phyloP scores from a whole-genome alignment of 2,888 invertebrate genomes.

The Strigamia crassipes region DNA sequence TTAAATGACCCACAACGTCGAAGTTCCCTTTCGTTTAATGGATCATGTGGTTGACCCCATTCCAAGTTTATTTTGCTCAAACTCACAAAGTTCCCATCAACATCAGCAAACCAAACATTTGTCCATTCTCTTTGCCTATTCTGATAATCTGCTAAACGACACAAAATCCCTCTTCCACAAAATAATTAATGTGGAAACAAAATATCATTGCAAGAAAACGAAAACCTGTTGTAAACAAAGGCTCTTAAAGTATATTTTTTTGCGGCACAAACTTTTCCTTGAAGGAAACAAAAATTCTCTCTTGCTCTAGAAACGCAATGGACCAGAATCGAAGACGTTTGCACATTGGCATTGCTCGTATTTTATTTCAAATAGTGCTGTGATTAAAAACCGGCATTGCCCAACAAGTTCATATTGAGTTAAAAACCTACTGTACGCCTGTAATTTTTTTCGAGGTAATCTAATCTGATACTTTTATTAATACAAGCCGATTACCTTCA shows the following conservation, averaged over 20 bases:
- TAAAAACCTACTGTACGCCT: background rate
- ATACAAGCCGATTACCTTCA: conserved; percentile 17
- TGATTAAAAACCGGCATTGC: background rate
- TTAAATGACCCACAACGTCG: conserved; percentile 33
- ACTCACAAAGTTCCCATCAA: background rate
- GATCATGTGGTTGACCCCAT: conserved; percentile 37
- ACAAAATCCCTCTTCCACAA: too few species aligned
- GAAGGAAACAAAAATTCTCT: background rate
- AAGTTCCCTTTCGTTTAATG: conserved; percentile 35
- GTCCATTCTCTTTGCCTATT: too few species aligned
- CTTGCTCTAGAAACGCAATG: background rate
- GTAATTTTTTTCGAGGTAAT: conserved; percentile 26
- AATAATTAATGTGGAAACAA: too few species aligned
- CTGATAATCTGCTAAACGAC: too few species aligned
- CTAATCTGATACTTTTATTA: background rate
- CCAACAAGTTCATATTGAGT: background rate
- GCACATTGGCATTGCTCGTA: background rate
- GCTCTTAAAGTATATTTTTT: background rate
- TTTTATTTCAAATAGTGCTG: background rate
- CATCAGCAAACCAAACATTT: background rate
- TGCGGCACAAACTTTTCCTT: background rate
- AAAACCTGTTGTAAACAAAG: background rate
- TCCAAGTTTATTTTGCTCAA: background rate
- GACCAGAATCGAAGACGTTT: background rate
- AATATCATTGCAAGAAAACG: background rate